Base-by-base conservation (phyloP, 2,113 vertebrate species). In the Phyllopteryx taeniolatus region DNA sequence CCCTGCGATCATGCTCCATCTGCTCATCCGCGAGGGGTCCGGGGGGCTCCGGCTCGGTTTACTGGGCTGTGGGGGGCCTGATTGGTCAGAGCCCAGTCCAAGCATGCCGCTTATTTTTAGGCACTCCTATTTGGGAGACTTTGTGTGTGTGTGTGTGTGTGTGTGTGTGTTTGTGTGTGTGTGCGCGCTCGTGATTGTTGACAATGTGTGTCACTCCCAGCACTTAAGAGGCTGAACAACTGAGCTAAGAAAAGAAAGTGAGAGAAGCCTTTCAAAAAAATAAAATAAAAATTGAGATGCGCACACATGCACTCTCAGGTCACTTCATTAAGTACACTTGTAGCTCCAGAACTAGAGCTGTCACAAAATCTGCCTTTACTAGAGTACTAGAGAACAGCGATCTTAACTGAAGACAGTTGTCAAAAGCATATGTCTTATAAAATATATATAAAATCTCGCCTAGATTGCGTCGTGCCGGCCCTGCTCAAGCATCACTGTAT, bases 31-130 rank as follows among this genome's bases (percentile, higher is more conserved):
- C 56, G 57, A 63, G 84, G 79, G 85, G 83, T 88, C 75, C 78
- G 22, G 78, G 83, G 74, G 76, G 60, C 67, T 65, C 10, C 62
- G 83, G 88, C 85, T 91, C 92, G 87, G 89, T 87, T 83, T 84
- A 83, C 86, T 15, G 33, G 79, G 15, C 67, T 10, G 27, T 1
- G 47, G 77, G 76, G 63, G 19, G 71, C 15, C 74, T 54, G 85
- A 92, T 92, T 91, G 88, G 91, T 73, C 83, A 54, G 79, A 84
- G 75, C 63, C 73, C 70, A 67, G 53, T 81, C 81, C 81, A 87
- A 89, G 82, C 85, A 85, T 71, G 85, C 69, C 31, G 42, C 78
- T 86, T 93, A 93, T 94, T 94, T 94, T 93, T 94, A 93, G 91
- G 46, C 75, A 71, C 86, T 87, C 90, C 86, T 81, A 86, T 87